phyloP scores from a whole-genome alignment of 2,113 vertebrate genomes.

The Chrysemys picta region DNA sequence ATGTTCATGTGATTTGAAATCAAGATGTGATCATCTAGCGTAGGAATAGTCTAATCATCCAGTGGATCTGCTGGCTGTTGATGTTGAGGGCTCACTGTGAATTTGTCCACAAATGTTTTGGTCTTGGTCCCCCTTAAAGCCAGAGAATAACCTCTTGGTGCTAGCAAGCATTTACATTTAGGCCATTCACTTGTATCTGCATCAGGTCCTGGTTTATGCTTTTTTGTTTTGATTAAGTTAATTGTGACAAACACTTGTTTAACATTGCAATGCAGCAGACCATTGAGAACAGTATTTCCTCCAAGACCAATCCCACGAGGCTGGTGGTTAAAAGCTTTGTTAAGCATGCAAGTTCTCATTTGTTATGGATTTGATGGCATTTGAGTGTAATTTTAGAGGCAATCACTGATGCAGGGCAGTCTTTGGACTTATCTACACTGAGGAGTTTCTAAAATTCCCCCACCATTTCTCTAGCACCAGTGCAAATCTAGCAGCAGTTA shows the following conservation, averaged over 20 bases:
- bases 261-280: background rate
- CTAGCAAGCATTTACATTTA: background rate
- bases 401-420: background rate
- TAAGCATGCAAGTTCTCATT: background rate
- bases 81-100: background rate
- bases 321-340: background rate
- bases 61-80: background rate
- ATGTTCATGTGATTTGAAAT: background rate
- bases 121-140: background rate
- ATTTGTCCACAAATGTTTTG: background rate
- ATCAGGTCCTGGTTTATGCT: background rate
- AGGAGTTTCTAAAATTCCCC: background rate
- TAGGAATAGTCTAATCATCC: too few species aligned
- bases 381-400: background rate
- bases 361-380: accelerated
- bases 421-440: background rate
- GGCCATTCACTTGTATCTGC: background rate
- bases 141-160: background rate
- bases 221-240: background rate
- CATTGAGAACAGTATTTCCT: background rate
- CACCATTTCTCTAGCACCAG: background rate
- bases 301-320: background rate
- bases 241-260: background rate
- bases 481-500: background rate
- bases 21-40: background rate